Evolutionary conservation across 2,888 invertebrate species (phyloP).

Genomic region (Tipula confusa): DNA sequence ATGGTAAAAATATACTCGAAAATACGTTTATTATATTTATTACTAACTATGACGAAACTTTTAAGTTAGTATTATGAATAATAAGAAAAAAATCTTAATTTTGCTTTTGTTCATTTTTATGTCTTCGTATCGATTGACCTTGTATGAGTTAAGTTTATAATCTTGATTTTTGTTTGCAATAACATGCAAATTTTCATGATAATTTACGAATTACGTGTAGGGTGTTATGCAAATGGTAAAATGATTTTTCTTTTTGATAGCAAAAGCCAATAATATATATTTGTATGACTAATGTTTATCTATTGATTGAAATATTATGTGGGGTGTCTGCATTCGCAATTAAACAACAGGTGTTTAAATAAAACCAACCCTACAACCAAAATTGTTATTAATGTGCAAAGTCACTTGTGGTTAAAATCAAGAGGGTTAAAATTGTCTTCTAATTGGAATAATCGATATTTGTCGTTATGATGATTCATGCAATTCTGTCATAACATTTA

Average conservation of each 20-base stretch:
- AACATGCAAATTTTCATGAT: background rate
- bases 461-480: background rate
- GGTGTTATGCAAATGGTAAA: background rate
- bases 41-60: background rate
- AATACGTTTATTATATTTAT: background rate
- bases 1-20: too few species aligned
- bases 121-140: background rate
- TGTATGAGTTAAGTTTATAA: background rate
- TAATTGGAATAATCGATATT: background rate
- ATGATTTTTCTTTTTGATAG: background rate
- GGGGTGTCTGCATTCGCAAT: background rate
- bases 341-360: background rate
- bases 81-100: background rate
- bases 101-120: background rate
- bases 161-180: background rate
- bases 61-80: background rate
- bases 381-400: background rate
- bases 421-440: background rate
- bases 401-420: background rate
- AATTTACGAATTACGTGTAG: background rate
- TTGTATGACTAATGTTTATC: background rate
- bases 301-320: background rate
- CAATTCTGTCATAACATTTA: background rate
- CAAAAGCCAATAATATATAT: background rate
- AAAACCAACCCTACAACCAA: background rate